Conservation (phyloP, 2,888 invertebrate species). For the Scrobipalpa costella region DNA sequence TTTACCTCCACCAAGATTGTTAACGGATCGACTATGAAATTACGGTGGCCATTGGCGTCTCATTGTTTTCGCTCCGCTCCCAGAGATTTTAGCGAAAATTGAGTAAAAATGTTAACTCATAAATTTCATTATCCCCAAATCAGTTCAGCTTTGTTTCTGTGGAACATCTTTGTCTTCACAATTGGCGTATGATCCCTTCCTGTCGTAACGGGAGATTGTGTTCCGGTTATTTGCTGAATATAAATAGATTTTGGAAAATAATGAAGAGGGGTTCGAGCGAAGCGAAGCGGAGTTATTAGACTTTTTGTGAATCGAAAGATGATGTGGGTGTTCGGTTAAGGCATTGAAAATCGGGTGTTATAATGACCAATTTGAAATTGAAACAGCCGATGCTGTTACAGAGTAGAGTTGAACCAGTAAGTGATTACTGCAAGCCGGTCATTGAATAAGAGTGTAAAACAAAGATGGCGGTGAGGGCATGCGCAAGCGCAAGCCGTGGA, state of each 20-base stretch:
- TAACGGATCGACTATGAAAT: slow-evolving; percentile 75
- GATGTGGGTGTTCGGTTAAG: slow-evolving; percentile 23
- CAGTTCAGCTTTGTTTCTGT: slow-evolving; percentile 73
- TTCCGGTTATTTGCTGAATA: slow-evolving; percentile 59
- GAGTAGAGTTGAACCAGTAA: background rate
- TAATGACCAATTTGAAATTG: slow-evolving; percentile 46
- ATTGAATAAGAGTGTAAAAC: slow-evolving; percentile 48
- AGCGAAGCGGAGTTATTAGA: slow-evolving; percentile 55
- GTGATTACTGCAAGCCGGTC: background rate
- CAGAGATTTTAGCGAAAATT: slow-evolving; percentile 53
- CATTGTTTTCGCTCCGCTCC: slow-evolving; percentile 67
- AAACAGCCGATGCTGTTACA: slow-evolving; percentile 34
- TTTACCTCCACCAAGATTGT: slow-evolving; percentile 66
- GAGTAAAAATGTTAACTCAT: slow-evolving; percentile 63
- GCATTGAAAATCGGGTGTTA: slow-evolving; percentile 34
- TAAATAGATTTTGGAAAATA: slow-evolving; percentile 60
- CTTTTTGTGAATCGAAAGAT: slow-evolving; percentile 47
- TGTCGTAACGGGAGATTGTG: slow-evolving; percentile 49
- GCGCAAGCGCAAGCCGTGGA: slow-evolving; percentile 37
- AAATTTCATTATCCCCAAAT: slow-evolving; percentile 65
- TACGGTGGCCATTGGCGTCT: slow-evolving; percentile 59
- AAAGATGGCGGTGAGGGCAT: slow-evolving; percentile 48
- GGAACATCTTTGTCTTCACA: slow-evolving; percentile 74
- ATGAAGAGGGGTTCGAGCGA: slow-evolving; percentile 51
- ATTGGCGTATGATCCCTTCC: slow-evolving; percentile 62